phyloP scores from a whole-genome alignment of 2,113 vertebrate genomes.

The Talpa occidentalis region DNA sequence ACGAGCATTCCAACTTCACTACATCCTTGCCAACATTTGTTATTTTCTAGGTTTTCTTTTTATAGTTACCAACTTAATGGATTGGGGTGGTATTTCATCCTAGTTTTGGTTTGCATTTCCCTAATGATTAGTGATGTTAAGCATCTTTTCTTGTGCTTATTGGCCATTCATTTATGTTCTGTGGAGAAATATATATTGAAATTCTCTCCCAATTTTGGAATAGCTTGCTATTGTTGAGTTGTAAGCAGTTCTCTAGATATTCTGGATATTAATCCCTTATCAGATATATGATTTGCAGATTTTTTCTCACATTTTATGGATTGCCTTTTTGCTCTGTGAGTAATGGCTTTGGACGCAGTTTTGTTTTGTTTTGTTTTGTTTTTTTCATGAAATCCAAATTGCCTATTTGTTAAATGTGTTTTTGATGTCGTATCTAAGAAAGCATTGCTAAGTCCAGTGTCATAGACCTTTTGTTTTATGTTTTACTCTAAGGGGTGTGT shows the following conservation, averaged over 20 bases:
- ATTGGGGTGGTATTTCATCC: not conserved
- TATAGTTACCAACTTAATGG: not conserved
- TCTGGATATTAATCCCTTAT: not conserved
- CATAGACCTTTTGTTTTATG: too few relatives aligned
- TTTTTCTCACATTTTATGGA: not conserved
- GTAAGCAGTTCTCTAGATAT: not conserved
- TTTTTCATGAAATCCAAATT: not conserved
- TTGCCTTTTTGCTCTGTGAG: not conserved
- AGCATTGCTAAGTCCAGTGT: too few relatives aligned
- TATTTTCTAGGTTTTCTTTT: not conserved
- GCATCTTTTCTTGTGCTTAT: not conserved
- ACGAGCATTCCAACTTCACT: not conserved
- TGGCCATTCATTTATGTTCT: not conserved
- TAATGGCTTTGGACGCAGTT: not conserved
- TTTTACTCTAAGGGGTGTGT: too few relatives aligned
- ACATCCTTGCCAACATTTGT: not conserved
- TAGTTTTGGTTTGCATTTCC: not conserved
- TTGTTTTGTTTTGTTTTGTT: not conserved
- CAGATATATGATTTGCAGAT: not conserved
- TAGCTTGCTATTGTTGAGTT: not conserved
- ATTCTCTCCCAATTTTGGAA: not conserved
- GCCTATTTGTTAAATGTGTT: not conserved
- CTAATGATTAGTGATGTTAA: not conserved
- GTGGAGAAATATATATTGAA: not conserved
- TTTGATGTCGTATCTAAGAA: too few relatives aligned